Conservation (phyloP, 2,888 invertebrate species). For the Mythimna albipuncta region DNA sequence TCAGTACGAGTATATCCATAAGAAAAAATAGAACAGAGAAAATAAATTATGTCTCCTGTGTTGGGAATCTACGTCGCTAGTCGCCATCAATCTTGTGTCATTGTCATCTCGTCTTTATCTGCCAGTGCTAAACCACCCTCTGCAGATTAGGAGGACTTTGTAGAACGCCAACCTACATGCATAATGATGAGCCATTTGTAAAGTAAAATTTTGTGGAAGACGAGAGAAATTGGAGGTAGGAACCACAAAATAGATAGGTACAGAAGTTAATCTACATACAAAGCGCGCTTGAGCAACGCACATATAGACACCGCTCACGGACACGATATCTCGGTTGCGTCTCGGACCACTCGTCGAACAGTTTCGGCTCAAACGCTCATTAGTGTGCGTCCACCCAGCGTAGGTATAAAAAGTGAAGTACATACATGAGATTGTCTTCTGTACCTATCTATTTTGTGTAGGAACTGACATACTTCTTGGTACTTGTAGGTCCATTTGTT, state of each 20-base stretch:
- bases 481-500: neutral
- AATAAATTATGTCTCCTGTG: conserved; percentile 72
- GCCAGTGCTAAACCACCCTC: conserved; percentile 48
- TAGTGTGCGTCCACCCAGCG: too few relatives aligned
- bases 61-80: conserved; percentile 61
- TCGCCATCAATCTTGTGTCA: conserved; percentile 80
- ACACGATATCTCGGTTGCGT: too few relatives aligned
- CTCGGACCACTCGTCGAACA: too few relatives aligned
- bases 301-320: too few relatives aligned
- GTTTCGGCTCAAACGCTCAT: too few relatives aligned
- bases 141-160: conserved; percentile 58
- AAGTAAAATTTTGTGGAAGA: conserved; percentile 31
- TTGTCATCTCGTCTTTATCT: conserved; percentile 67
- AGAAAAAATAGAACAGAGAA: conserved; percentile 27
- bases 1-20: neutral
- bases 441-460: too few relatives aligned
- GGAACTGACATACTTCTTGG: conserved; percentile 15
- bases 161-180: conserved; percentile 49
- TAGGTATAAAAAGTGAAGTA: too few relatives aligned
- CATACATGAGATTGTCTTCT: too few relatives aligned
- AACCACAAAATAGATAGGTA: too few relatives aligned
- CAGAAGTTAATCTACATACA: too few relatives aligned
- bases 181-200: conserved; percentile 54
- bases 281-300: too few relatives aligned
- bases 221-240: conserved; percentile 15